A percentile compares a stretch with the other conserved stretches of the same genome.
These are phyloP conservation scores for Hypothenemus hampei DNA, from an alignment of 1,140 invertebrate genomes.

Conservation along the genomic window DNA sequence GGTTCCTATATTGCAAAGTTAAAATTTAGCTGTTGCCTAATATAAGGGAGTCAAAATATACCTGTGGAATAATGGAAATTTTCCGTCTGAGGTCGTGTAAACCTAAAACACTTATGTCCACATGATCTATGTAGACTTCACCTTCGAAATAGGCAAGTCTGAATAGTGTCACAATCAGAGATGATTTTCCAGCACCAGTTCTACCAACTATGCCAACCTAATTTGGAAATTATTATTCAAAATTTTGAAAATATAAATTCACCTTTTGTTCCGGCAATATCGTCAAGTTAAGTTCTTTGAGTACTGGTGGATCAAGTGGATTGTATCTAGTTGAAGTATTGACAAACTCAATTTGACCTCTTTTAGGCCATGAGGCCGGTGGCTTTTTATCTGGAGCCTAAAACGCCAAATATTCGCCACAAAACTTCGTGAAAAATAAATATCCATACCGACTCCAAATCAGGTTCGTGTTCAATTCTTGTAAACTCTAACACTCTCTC, in stretches of 20 bases:
- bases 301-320: constrained; percentile 45
- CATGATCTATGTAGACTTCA: constrained; percentile 54
- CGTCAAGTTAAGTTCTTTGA: constrained; percentile 51
- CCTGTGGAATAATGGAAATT: constrained; percentile 77
- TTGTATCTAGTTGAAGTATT: constrained; percentile 53
- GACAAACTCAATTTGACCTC: constrained; percentile 59
- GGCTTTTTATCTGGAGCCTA: constrained; percentile 58
- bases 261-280: constrained; percentile 54
- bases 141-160: constrained; percentile 64
- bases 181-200: constrained; percentile 90
- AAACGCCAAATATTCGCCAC: neutral
- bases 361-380: constrained; percentile 58
- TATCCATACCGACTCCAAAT: constrained; percentile 36
- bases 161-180: constrained; percentile 77
- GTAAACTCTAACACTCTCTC: constrained; percentile 68
- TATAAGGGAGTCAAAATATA: constrained; percentile 40
- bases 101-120: constrained; percentile 54
- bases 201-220: constrained; percentile 80
- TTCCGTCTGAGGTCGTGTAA: constrained; percentile 60
- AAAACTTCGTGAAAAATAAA: constrained; percentile 1
- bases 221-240: neutral
- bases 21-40: neutral
- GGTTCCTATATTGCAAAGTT: constrained; percentile 55
- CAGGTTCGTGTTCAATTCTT: constrained; percentile 63
- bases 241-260: neutral